These are phyloP conservation scores for Stratiolaelaps scimitus DNA, from an alignment of 1,140 invertebrate species.

Conservation along the genomic window DNA sequence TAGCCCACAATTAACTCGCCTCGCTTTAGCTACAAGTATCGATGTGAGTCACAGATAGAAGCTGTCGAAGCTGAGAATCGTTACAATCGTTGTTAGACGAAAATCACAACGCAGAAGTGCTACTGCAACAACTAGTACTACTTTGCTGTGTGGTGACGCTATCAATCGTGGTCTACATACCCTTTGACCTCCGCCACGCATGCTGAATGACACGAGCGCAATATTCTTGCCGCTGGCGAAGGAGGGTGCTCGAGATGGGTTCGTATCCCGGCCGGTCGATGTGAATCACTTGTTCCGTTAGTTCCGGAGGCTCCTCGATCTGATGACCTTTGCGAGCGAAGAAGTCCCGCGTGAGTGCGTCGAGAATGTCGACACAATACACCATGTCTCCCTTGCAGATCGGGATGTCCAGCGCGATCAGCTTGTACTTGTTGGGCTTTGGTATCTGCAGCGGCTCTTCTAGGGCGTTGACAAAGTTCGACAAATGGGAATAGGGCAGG, in stretches of 20 bases:
- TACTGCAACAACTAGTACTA: not conserved
- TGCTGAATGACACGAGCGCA: conserved; percentile 86
- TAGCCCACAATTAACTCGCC: too few species aligned
- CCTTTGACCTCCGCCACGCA: conserved; percentile 53
- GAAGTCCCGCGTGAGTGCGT: conserved; percentile 79
- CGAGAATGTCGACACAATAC: conserved; percentile 94
- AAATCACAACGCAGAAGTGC: too few species aligned
- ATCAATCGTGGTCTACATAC: not conserved
- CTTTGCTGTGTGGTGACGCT: not conserved
- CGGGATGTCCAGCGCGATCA: conserved; percentile 94
- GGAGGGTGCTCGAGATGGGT: conserved; percentile 78
- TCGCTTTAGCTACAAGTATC: too few species aligned
- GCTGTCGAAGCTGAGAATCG: too few species aligned
- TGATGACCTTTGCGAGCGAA: conserved; percentile 68
- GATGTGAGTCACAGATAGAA: too few species aligned
- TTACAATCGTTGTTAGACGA: too few species aligned
- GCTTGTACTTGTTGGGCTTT: conserved; percentile 97
- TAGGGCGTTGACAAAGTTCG: conserved; percentile 84
- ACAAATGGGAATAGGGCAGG: conserved; percentile 79
- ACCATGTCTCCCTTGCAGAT: conserved; percentile 92
- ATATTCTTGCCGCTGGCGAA: conserved; percentile 87
- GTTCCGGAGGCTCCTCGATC: conserved; percentile 36
- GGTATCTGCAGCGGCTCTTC: conserved; percentile 87
- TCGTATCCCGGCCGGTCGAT: conserved; percentile 76
- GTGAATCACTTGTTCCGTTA: conserved; percentile 56